Conservation (phyloP, 2,797 vertebrate genomes). For the Oreochromis grahami region DNA sequence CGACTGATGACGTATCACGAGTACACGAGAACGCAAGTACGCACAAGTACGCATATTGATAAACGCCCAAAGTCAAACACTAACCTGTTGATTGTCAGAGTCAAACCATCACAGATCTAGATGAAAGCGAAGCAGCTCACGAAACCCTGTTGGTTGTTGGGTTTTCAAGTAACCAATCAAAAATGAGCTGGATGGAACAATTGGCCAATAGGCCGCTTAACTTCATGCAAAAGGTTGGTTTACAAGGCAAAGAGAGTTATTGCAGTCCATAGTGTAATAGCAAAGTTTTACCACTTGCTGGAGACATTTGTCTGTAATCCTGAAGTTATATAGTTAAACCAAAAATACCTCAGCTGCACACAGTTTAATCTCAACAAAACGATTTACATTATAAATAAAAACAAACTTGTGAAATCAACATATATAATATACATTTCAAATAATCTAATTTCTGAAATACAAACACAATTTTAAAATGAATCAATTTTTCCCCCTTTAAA, state of each 20-base stretch:
- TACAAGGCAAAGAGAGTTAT: background rate
- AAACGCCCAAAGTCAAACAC: too few relatives aligned
- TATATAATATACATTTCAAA: background rate
- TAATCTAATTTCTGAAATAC: background rate
- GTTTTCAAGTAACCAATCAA: conserved; percentile 28
- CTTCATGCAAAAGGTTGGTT: conserved; percentile 26
- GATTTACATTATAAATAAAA: background rate
- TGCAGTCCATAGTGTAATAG: background rate
- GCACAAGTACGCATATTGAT: too few relatives aligned
- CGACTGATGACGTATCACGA: too few relatives aligned
- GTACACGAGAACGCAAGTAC: too few relatives aligned
- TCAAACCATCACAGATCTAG: too few relatives aligned
- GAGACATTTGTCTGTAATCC: background rate
- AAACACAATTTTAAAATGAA: background rate
- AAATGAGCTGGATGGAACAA: background rate
- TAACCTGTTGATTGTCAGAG: too few relatives aligned
- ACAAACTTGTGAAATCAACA: background rate
- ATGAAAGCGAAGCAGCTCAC: background rate
- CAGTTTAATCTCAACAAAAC: background rate
- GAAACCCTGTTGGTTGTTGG: background rate
- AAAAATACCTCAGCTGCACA: background rate
- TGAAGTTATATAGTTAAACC: background rate
- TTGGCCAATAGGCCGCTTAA: conserved; percentile 31
- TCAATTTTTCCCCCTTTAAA: background rate
- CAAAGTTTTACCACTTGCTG: background rate